These are phyloP conservation scores for Clarias platycephalus DNA, from an alignment of 2,797 vertebrate species.

Conservation along the genomic window DNA sequence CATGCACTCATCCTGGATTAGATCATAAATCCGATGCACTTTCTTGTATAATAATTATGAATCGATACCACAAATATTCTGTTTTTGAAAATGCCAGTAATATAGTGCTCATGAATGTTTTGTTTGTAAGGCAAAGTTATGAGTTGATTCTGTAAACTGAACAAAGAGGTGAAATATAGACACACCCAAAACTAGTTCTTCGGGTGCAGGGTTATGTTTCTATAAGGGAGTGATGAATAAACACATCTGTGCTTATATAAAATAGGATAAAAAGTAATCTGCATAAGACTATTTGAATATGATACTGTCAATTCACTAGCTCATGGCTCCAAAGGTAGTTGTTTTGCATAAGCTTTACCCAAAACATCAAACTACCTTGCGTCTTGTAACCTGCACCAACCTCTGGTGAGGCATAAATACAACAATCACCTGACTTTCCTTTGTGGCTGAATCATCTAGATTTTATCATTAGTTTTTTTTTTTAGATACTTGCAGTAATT, in stretches of 20 bases:
- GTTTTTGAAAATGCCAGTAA: neutral
- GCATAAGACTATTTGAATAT: neutral
- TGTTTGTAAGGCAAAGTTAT: neutral
- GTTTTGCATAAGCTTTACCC: neutral
- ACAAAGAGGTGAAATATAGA: neutral
- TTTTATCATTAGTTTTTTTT: neutral
- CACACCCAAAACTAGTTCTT: neutral
- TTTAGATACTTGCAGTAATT: neutral
- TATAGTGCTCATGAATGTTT: neutral
- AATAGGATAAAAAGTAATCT: neutral
- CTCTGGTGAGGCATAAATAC: neutral
- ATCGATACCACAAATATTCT: neutral
- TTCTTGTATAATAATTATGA: conserved; percentile 25
- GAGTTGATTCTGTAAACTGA: neutral
- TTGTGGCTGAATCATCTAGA: neutral
- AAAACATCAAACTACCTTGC: neutral
- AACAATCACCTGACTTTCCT: neutral
- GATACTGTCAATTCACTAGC: neutral
- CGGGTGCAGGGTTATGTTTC: neutral
- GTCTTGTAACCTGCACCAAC: neutral
- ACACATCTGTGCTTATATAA: neutral
- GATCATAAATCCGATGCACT: conserved; percentile 37
- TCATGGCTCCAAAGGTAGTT: neutral
- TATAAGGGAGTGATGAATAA: conserved; percentile 12
- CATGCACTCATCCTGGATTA: conserved; percentile 2